These are phyloP conservation scores for Andrena bucephala DNA, from an alignment of 2,888 invertebrate species.

Conservation along the genomic window DNA sequence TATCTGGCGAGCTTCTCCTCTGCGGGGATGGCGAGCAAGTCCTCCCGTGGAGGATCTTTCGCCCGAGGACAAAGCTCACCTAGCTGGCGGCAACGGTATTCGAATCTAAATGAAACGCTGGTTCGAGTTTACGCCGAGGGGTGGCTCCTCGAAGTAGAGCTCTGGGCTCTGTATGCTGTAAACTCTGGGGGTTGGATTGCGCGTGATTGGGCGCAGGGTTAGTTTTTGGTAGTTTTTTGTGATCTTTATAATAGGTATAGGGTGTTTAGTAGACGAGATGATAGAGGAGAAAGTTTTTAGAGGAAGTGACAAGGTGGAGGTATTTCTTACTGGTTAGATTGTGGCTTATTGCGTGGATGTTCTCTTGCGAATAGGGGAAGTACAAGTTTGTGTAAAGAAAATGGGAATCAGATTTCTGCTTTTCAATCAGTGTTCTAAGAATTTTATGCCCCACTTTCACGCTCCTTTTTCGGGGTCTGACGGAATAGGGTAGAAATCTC, in stretches of 20 bases:
- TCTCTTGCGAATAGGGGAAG: not conserved
- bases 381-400: not conserved
- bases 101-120: not conserved
- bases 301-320: no score
- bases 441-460: constrained; percentile 13
- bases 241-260: no score
- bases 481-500: not conserved
- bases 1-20: constrained; percentile 28
- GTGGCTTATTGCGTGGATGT: no score
- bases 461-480: not conserved
- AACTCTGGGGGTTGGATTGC: not conserved
- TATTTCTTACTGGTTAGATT: no score
- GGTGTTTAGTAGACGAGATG: no score
- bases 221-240: no score
- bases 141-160: not conserved
- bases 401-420: no score
- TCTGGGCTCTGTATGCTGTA: not conserved
- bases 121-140: not conserved
- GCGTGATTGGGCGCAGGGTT: no score
- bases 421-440: not conserved
- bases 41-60: not conserved
- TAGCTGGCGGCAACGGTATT: constrained; percentile 1
- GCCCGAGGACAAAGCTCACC: not conserved
- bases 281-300: no score
- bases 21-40: not conserved